A percentile compares a stretch with the other conserved stretches of the same genome.
phyloP scores from a whole-genome alignment of 2,888 invertebrate species.

The Caradrina clavipalpis region DNA sequence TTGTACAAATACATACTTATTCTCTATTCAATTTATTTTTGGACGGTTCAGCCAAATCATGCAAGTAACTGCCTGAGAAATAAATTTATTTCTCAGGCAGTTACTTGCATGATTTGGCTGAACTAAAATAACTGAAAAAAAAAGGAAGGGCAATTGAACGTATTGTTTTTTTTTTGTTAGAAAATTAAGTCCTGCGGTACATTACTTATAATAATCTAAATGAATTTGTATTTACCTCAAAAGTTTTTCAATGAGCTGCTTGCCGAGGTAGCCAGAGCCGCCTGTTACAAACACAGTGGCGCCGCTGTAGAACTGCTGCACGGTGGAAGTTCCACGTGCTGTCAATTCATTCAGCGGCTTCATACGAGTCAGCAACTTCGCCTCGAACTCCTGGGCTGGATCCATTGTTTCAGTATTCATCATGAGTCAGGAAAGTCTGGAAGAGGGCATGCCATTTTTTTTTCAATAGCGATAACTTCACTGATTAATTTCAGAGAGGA shows the following conservation, averaged over 20 bases:
- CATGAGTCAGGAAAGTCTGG: not conserved
- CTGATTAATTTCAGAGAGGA: too few relatives aligned
- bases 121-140: too few relatives aligned
- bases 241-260: constrained; percentile 60
- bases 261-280: constrained; percentile 93
- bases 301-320: constrained; percentile 88
- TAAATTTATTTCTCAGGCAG: too few relatives aligned
- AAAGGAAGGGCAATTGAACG: too few relatives aligned
- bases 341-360: constrained; percentile 33
- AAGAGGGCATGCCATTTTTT: too few relatives aligned
- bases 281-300: constrained; percentile 94
- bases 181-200: not conserved
- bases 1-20: too few relatives aligned
- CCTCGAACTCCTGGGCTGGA: constrained; percentile 21
- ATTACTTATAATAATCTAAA: not conserved
- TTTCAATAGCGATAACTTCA: too few relatives aligned
- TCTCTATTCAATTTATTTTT: too few relatives aligned
- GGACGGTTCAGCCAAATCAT: too few relatives aligned
- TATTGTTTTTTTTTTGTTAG: too few relatives aligned
- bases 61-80: too few relatives aligned
- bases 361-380: constrained; percentile 7
- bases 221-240: constrained; percentile 63
- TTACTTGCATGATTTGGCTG: too few relatives aligned
- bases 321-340: constrained; percentile 66
- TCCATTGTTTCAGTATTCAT: constrained; percentile 35